Conservation (phyloP, 2,797 vertebrate species). For the Alfaro cultratus region DNA sequence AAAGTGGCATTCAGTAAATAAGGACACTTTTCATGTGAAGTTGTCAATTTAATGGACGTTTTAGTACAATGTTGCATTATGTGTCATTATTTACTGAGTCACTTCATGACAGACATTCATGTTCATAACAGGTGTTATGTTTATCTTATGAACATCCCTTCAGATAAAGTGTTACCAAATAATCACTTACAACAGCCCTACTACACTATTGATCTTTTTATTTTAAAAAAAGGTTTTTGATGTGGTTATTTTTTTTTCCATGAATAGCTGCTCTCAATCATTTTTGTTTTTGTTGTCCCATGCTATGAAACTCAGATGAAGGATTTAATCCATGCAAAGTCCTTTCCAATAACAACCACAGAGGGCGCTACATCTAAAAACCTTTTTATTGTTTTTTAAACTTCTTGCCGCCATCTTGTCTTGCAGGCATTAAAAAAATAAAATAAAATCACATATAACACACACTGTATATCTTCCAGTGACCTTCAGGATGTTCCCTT, state of each 20-base stretch:
- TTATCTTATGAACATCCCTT: too few relatives aligned
- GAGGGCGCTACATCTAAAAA: not conserved
- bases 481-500: constrained; percentile 2
- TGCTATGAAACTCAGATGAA: not conserved
- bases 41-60: too few relatives aligned
- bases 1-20: too few relatives aligned
- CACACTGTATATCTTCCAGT: not conserved
- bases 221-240: not conserved
- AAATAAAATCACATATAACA: not conserved
- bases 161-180: too few relatives aligned
- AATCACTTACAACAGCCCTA: not conserved
- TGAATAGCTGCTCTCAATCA: not conserved
- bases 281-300: not conserved
- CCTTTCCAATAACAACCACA: not conserved
- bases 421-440: constrained; percentile 2
- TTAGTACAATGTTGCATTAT: too few relatives aligned
- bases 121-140: too few relatives aligned
- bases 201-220: not conserved
- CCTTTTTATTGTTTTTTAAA: not conserved
- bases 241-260: not conserved
- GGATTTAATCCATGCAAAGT: not conserved
- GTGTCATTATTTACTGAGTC: too few relatives aligned
- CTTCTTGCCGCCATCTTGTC: not conserved
- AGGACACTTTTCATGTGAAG: too few relatives aligned
- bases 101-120: too few relatives aligned